Evolutionary conservation across 2,888 invertebrate species (phyloP).

Genomic region (Tinea trinotella): DNA sequence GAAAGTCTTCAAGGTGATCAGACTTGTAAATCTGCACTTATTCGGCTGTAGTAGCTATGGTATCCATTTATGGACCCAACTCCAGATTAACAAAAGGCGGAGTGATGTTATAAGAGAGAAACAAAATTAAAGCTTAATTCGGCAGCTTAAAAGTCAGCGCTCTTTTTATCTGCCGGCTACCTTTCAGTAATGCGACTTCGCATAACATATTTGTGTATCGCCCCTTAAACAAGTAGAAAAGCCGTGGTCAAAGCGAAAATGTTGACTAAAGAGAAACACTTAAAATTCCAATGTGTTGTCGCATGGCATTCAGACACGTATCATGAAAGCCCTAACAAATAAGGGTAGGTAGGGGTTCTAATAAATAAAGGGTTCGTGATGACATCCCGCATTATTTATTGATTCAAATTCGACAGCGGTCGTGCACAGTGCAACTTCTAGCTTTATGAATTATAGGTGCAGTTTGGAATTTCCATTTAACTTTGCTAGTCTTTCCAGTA

Average conservation of each 20-base stretch:
- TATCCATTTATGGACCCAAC: no score
- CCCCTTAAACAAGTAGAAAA: not conserved
- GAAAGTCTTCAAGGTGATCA: no score
- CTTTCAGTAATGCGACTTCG: no score
- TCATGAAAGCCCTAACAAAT: not conserved
- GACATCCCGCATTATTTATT: constrained; percentile 11
- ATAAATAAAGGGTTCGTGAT: constrained; percentile 3
- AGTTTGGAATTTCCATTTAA: constrained; percentile 3
- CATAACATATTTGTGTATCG: not conserved
- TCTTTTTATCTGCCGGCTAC: no score
- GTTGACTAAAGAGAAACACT: not conserved
- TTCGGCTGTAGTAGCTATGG: no score
- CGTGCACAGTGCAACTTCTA: constrained; percentile 1
- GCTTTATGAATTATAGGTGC: constrained; percentile 9
- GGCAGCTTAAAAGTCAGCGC: no score
- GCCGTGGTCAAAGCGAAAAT: not conserved
- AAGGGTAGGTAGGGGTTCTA: constrained; percentile 8
- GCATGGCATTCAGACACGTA: not conserved
- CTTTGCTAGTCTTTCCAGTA: not conserved
- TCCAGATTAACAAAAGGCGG: no score
- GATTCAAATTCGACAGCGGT: constrained; percentile 13
- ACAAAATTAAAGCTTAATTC: no score
- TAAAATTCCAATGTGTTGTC: not conserved
- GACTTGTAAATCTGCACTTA: no score
- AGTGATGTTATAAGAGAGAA: no score